Base-by-base conservation (phyloP, 2,888 invertebrate species). In the Zhuqinia jingwanae region DNA sequence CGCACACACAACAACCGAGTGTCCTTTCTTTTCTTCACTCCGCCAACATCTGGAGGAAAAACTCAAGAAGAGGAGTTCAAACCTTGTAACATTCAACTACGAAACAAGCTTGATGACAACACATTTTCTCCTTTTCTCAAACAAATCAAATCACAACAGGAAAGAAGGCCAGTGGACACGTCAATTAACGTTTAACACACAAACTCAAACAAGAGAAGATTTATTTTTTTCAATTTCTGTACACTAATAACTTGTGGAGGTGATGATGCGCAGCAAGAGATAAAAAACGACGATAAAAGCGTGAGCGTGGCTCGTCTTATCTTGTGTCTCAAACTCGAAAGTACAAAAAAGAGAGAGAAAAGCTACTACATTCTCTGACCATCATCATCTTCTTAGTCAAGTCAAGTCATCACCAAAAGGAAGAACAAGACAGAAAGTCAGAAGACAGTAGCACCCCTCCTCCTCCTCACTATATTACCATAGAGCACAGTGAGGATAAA, bases 181-280 rank as follows among this genome's bases (percentile, higher is more conserved):
- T n/a, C n/a, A n/a, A n/a, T n/a, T n/a, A 2, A 47, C n/a, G n/a
- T n/a, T n/a, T n/a, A n/a, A n/a, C 47, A n/a, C n/a, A 47, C 10
- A 47, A 11, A 47, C 2, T 2, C 47, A 11, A 47, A 47, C 5
- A 47, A 47, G 47, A 8, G 11, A 47, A 56, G n/a, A 56, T 50
- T 50, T n/a, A 50, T 36, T 36, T 36, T 36, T 36, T 36, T 6
- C 3, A 36, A 36, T 36, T 36, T 36, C 36, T 36, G 36, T 36
- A 36, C 3, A 36, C 36, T 36, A 36, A 36, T 36, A 36, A 8
- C 36, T 36, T 36, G 36, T 42, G 25, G 73, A 73, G 73, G 73
- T 25, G 73, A 50, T 50, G 73, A 73, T 73, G 73, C 73, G 73
- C 50, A 73, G 73, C 73, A 47, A n/a, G n/a, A n/a, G n/a, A n/a